A percentile compares a stretch with the other conserved stretches of the same genome.
Evolutionary conservation across 2,113 vertebrate genomes (phyloP).

Genomic region (Dolichallabes microphthalmus): DNA sequence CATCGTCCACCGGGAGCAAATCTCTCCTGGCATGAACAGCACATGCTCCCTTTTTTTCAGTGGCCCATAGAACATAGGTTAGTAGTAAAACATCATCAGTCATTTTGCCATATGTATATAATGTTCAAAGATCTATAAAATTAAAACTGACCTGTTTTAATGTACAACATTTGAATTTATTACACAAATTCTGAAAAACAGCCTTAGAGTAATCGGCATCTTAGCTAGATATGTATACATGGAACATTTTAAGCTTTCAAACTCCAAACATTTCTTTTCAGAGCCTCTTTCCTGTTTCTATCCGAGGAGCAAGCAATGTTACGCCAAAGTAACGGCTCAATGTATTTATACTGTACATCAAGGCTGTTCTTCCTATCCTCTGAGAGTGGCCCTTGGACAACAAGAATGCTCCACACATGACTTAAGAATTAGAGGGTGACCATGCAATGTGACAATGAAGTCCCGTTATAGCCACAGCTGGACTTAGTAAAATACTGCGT

Average conservation of each 20-base stretch:
- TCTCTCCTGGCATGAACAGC: no score
- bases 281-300: neutral
- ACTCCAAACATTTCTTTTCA: neutral
- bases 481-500: neutral
- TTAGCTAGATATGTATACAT: neutral
- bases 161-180: neutral
- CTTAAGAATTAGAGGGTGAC: conserved; percentile 24
- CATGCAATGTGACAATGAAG: neutral
- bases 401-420: conserved; percentile 7
- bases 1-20: no score
- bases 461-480: neutral
- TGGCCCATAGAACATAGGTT: no score
- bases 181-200: neutral
- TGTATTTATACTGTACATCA: conserved; percentile 28
- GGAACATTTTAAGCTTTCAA: neutral
- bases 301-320: neutral
- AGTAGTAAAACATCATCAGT: no score
- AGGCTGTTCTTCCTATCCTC: conserved; percentile 3
- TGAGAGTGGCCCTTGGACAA: neutral
- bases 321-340: neutral
- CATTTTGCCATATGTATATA: neutral
- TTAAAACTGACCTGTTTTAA: neutral
- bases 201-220: no score
- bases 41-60: no score
- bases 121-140: neutral